phyloP scores from a whole-genome alignment of 1,140 invertebrate genomes.

The Drosophila mayri region DNA sequence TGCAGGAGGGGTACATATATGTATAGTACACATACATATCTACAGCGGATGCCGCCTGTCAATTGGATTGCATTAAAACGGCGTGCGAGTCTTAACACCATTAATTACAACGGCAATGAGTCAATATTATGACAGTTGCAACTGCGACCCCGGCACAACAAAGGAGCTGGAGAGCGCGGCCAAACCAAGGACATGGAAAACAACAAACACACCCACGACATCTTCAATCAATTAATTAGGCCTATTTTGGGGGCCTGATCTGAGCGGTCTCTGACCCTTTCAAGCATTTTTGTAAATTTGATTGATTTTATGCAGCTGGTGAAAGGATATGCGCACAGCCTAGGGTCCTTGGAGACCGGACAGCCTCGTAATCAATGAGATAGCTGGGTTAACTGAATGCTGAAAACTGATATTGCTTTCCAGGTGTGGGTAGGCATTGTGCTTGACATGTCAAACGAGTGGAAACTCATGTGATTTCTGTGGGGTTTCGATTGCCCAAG shows the following conservation, averaged over 20 bases:
- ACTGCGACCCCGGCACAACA: slow-evolving; percentile 39
- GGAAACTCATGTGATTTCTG: slow-evolving; percentile 6
- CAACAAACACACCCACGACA: slow-evolving; percentile 12
- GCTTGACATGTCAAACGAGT: slow-evolving; percentile 13
- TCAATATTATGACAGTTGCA: slow-evolving; percentile 82
- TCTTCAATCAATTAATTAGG: slow-evolving; percentile 75
- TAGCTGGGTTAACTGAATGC: slow-evolving; percentile 3
- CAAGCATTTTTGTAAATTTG: slow-evolving; percentile 27
- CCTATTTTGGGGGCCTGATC: slow-evolving; percentile 20
- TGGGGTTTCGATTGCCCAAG: neutral
- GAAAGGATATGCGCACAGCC: slow-evolving; percentile 28
- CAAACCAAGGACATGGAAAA: slow-evolving; percentile 25
- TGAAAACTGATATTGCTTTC: slow-evolving; percentile 10
- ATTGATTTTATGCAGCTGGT: slow-evolving; percentile 62
- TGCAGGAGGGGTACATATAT: slow-evolving; percentile 1
- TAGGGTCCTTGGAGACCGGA: neutral
- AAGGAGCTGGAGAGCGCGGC: neutral
- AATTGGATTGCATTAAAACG: slow-evolving; percentile 79
- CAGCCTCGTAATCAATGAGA: slow-evolving; percentile 3
- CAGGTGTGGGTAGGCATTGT: slow-evolving; percentile 10
- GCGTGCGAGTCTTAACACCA: slow-evolving; percentile 80
- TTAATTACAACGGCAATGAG: slow-evolving; percentile 79
- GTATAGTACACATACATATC: neutral
- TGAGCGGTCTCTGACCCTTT: slow-evolving; percentile 6
- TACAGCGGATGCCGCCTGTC: slow-evolving; percentile 71